Evolutionary conservation across 2,113 vertebrate genomes (phyloP), one percentile per base, ranked within the genome.

Genomic region (Corythoichthys haematopterus): DNA sequence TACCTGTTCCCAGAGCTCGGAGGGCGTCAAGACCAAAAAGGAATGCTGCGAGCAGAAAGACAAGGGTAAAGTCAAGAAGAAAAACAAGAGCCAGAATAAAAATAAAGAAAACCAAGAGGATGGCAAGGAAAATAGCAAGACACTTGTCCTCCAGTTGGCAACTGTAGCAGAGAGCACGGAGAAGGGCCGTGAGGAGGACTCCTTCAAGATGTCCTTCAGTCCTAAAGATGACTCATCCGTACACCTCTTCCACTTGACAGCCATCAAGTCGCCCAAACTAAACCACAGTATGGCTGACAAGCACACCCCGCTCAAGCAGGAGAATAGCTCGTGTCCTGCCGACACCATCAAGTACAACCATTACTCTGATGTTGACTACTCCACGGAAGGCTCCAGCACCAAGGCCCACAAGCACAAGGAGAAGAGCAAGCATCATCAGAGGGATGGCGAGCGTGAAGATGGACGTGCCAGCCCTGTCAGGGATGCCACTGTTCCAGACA

Each of bases 21-120:
- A 98, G 68, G 84, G 91, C 36, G 85, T 93, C 68, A 95, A 89
- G 90, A 86, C 85, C 33, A 98, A 94, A 85, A 98, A 95, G 79
- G 97, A 99, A n/a, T 75, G 48, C 56, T 84, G 71, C 0, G 97
- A 98, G 66, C 93, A 94, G 75, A 98, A 96, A 71, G 95, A 97
- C 79, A 99, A 97, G 76, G 94, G 95, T 37, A 98, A 99, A 89
- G 93, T 95, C 33, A 99, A 98, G 91, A 93, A 90, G 83, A 99
- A 97, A 88, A 89, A 93, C 65, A 98, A 98, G 88, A 98, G 94
- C 75, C 96, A 96, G 80, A 98, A 92, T 78, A 98, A 98, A 92
- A 99, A 99, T 86, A 99, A 99, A 87, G 96, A 99, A 74, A 99
- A 99, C 83, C 95, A 98, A 76, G 96, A 98, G 84, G 94, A 96